Evolutionary conservation across 2,888 invertebrate genomes (phyloP).

Genomic region (Synergus japonicus): DNA sequence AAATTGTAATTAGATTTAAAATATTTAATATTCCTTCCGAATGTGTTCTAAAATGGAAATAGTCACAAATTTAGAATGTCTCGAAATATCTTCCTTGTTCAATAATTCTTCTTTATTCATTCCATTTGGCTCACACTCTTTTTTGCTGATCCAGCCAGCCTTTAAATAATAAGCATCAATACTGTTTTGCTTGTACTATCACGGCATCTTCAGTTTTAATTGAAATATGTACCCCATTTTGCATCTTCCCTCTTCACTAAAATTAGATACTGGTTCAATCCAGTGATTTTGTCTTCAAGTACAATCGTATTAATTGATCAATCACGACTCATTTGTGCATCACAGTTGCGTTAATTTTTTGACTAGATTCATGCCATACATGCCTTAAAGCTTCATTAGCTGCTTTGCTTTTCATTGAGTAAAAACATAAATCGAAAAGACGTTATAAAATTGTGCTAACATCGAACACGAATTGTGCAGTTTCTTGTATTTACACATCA

Average conservation of each 20-base stretch:
- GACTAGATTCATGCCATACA: conserved; percentile 36
- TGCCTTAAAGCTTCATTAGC: not conserved
- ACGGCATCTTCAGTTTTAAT: not conserved
- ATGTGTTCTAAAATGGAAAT: not conserved
- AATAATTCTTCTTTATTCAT: not conserved
- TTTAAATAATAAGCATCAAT: conserved; percentile 30
- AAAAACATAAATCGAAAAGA: conserved; percentile 8
- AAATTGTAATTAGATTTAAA: not conserved
- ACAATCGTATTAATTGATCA: not conserved
- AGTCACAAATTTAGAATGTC: not conserved
- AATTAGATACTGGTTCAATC: not conserved
- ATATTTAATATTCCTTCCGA: not conserved
- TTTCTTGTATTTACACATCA: not conserved
- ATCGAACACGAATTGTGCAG: not conserved
- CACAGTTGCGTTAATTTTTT: conserved; percentile 27
- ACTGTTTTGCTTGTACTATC: conserved; percentile 26
- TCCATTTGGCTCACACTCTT: not conserved
- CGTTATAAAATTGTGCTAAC: conserved; percentile 25
- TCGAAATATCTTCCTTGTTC: not conserved
- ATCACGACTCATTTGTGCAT: conserved; percentile 15
- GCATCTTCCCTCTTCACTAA: not conserved
- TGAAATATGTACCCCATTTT: not conserved
- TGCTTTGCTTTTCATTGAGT: conserved; percentile 2
- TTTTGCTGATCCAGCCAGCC: conserved; percentile 1
- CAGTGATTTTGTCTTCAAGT: not conserved